Evolutionary conservation across 2,888 invertebrate species (phyloP), one percentile per base, ranked within the genome.

Genomic region (Trissolcus japonicus): DNA sequence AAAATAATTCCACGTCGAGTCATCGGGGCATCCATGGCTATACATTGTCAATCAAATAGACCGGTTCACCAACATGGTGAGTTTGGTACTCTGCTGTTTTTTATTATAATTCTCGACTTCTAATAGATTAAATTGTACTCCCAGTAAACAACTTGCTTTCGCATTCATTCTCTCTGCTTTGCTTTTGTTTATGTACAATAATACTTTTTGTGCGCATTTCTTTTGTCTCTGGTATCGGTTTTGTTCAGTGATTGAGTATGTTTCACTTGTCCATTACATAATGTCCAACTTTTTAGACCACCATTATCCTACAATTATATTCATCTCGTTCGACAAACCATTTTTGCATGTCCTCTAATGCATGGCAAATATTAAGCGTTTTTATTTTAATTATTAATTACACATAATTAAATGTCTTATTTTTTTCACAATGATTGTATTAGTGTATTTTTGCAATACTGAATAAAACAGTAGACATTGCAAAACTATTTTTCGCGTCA

Each of bases 41-140:
- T 79, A 82, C 82, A 83, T 62, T 81, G 83, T 82, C 84, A 82
- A 85, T 80, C 85, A 83, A 83, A 83, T 81, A 82, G 80, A 85
- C 83, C 81, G 84, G 83, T 86, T 87, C 87, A 87, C 87, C 86
- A 82, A 82, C 84, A 87, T 85, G 87, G 87, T 87, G 87, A 87
- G 87, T 87, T 84, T 86, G 72, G 74, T 80, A 80, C 82, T 82
- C 79, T 80, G 63, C 62, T 57, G 48, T 78, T 69, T 78, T 25
- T 25, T 75, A 62, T 56, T 74, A 62, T 60, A 43, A 35, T 66
- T 25, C 53, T 65, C n/a, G 65, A 53, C 43, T 35, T 60, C 54
- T 68, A 35, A 54, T 29, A 17, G 19, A 29, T 16, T 55, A 29
- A 41, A 54, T 21, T 56, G 16, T 46, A 17, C 46, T 46, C 35